These are phyloP conservation scores for Frankliniella intonsa DNA, from an alignment of 2,888 invertebrate genomes.

Conservation along the genomic window DNA sequence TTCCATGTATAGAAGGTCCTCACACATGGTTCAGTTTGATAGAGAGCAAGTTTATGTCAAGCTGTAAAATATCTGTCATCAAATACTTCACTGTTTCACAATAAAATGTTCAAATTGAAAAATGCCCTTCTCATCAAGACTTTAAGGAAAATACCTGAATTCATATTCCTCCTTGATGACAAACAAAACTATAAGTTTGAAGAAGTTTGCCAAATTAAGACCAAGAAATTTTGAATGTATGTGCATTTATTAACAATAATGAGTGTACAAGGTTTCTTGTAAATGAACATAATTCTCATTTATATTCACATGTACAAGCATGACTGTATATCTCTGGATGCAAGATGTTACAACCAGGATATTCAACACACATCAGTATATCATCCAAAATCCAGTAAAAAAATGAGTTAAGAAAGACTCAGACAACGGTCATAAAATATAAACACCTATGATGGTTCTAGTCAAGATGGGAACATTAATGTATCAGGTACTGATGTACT, in stretches of 20 bases:
- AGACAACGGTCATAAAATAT: slow-evolving; percentile 23
- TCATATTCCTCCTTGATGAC: too few species aligned
- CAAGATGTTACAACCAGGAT: background rate
- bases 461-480: slow-evolving; percentile 8
- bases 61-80: background rate
- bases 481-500: slow-evolving; percentile 26
- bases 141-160: too few species aligned
- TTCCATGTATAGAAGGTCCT: slow-evolving; percentile 5
- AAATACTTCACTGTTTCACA: slow-evolving; percentile 7
- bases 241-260: slow-evolving; percentile 25
- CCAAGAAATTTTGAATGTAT: background rate
- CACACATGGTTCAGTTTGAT: background rate
- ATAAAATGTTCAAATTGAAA: background rate
- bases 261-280: slow-evolving; percentile 25
- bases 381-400: slow-evolving; percentile 22
- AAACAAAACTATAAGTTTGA: too few species aligned
- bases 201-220: background rate
- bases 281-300: background rate
- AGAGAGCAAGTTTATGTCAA: background rate
- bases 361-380: slow-evolving; percentile 13
- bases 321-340: slow-evolving; percentile 1
- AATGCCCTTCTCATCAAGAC: too few species aligned
- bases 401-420: slow-evolving; percentile 25
- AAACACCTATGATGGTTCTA: slow-evolving; percentile 16
- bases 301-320: background rate